These are phyloP conservation scores for Mizuhopecten yessoensis DNA, from an alignment of 1,140 invertebrate genomes.

Conservation along the genomic window DNA sequence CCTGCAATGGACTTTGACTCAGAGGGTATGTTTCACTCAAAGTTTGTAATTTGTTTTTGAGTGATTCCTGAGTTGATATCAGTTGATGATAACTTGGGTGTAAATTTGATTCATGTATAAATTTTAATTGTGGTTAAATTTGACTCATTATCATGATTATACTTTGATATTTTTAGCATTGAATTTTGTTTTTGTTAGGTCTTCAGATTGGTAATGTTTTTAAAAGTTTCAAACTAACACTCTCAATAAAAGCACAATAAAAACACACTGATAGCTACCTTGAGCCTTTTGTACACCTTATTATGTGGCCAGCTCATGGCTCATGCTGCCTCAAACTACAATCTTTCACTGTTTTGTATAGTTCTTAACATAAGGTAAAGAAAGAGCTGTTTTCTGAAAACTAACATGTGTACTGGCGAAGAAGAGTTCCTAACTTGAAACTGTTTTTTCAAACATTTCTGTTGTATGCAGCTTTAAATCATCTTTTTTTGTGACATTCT, in stretches of 20 bases:
- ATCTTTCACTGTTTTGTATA: not conserved
- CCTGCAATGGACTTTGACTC: slow-evolving; percentile 79
- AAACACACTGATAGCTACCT: not conserved
- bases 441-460: not conserved
- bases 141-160: no score
- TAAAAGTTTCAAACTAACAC: not conserved
- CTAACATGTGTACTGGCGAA: not conserved
- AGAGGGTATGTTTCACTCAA: slow-evolving; percentile 63
- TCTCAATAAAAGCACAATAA: not conserved
- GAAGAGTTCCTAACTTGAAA: not conserved
- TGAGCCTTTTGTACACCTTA: not conserved
- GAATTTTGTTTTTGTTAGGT: not conserved
- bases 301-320: not conserved
- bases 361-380: not conserved
- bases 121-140: no score
- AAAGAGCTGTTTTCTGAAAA: not conserved
- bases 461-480: not conserved
- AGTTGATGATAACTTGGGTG: no score
- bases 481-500: no score
- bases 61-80: no score
- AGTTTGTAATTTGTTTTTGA: no score
- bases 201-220: not conserved
- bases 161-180: no score
- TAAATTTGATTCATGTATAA: no score
- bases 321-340: not conserved